phyloP scores from a whole-genome alignment of 2,888 invertebrate genomes.

The Coecobrya sp. region DNA sequence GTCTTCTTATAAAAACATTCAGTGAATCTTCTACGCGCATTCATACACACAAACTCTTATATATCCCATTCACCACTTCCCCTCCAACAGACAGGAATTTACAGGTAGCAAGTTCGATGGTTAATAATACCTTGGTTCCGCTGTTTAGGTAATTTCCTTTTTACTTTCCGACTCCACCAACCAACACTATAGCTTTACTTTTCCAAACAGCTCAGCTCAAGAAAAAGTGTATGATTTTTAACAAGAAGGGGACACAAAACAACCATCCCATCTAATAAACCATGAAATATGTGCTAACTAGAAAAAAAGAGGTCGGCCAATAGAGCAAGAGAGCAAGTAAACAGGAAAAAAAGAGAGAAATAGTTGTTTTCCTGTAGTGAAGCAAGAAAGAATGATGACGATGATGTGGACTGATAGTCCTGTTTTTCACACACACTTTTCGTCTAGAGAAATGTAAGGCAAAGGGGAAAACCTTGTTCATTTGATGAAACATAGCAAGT shows the following conservation, averaged over 20 bases:
- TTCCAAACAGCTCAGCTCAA: background rate
- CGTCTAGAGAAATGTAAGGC: slow-evolving; percentile 42
- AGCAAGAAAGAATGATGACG: slow-evolving; percentile 54
- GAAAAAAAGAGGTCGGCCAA: slow-evolving; percentile 50
- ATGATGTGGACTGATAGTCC: slow-evolving; percentile 53
- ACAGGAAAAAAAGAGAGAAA: background rate
- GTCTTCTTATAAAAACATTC: slow-evolving; percentile 43
- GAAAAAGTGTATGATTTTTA: slow-evolving; percentile 47
- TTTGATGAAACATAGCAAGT: slow-evolving; percentile 65
- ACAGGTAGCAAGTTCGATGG: slow-evolving; percentile 44
- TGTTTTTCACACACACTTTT: slow-evolving; percentile 45
- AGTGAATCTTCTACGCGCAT: slow-evolving; percentile 29
- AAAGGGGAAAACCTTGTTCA: slow-evolving; percentile 72
- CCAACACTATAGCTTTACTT: background rate
- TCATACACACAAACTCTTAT: slow-evolving; percentile 9
- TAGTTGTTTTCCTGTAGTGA: slow-evolving; percentile 39
- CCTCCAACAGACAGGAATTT: slow-evolving; percentile 21
- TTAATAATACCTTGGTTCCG: slow-evolving; percentile 16
- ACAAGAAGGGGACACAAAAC: slow-evolving; percentile 58
- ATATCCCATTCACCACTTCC: background rate
- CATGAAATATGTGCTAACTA: slow-evolving; percentile 62
- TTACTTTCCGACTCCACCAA: background rate
- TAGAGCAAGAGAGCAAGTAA: slow-evolving; percentile 14
- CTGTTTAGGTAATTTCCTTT: slow-evolving; percentile 49
- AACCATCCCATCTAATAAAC: slow-evolving; percentile 64